phyloP scores from a whole-genome alignment of 2,888 invertebrate genomes.

The Trypoxylon attenuatum region DNA sequence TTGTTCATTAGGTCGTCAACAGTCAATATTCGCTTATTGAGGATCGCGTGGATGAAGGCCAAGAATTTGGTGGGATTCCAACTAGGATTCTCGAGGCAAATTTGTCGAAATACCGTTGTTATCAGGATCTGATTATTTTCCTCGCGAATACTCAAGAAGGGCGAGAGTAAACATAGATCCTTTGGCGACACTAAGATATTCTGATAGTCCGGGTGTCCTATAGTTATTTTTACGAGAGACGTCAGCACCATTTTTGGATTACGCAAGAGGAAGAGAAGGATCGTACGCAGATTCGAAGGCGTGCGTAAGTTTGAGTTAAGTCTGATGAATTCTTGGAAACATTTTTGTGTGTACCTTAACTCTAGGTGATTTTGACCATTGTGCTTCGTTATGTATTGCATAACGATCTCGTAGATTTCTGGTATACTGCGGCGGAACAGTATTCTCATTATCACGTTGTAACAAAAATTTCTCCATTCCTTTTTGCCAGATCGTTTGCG shows the following conservation, averaged over 20 bases:
- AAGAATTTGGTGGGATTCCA: slow-evolving; percentile 57
- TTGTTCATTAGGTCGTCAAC: slow-evolving; percentile 57
- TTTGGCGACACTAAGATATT: slow-evolving; percentile 56
- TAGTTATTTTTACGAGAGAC: slow-evolving; percentile 58
- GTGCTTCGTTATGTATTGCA: slow-evolving; percentile 56
- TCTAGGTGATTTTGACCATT: slow-evolving; percentile 55
- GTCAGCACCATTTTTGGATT: slow-evolving; percentile 58
- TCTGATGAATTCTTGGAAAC: slow-evolving; percentile 55
- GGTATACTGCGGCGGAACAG: slow-evolving; percentile 48
- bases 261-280: slow-evolving; percentile 54
- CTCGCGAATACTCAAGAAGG: slow-evolving; percentile 57
- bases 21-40: slow-evolving; percentile 33
- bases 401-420: slow-evolving; percentile 54
- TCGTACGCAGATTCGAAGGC: slow-evolving; percentile 20
- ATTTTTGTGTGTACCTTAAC: slow-evolving; percentile 42
- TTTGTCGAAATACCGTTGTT: slow-evolving; percentile 23
- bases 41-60: slow-evolving; percentile 42
- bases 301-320: slow-evolving; percentile 50
- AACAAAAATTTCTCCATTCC: slow-evolving; percentile 41
- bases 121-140: slow-evolving; percentile 45
- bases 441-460: slow-evolving; percentile 41
- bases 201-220: slow-evolving; percentile 55
- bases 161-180: slow-evolving; percentile 54
- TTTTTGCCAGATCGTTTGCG: slow-evolving; percentile 40
- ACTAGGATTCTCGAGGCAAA: slow-evolving; percentile 45